Percentiles rank a stretch among this genome's conserved stretches.
phyloP scores from a whole-genome alignment of 2,888 invertebrate species.

The Tipula confusa region DNA sequence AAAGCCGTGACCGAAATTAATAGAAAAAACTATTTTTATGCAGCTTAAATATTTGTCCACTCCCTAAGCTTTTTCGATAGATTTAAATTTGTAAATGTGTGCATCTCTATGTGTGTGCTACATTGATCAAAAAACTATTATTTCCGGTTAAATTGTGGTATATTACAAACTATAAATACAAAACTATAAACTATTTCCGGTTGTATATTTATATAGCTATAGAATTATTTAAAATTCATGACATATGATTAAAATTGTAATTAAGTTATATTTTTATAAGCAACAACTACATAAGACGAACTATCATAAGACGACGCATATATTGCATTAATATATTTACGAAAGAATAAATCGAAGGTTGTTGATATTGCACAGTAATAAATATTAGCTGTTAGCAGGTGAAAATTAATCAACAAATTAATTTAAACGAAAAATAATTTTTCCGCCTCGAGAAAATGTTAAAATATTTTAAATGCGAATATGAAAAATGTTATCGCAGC shows the following conservation, averaged over 20 bases:
- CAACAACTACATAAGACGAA: neutral
- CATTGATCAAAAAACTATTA: neutral
- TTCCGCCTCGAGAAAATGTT: neutral
- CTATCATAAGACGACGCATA: neutral
- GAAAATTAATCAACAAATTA: neutral
- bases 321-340: neutral
- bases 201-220: neutral
- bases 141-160: neutral
- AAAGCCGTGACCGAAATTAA: too few species aligned
- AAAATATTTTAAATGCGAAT: neutral
- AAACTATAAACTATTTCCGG: constrained; percentile 1
- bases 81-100: too few species aligned
- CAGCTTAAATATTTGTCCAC: neutral
- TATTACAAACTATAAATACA: neutral
- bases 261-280: neutral
- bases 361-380: neutral
- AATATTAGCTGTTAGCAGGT: neutral
- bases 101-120: neutral
- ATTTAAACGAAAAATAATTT: too few species aligned
- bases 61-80: neutral
- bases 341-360: neutral
- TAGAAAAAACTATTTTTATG: too few species aligned
- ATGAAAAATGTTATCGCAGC: neutral
- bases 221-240: neutral
- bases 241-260: neutral